A percentile compares a stretch with the other conserved stretches of the same genome.
These are phyloP conservation scores for Cephalopachus bancanus DNA, from an alignment of 2,797 vertebrate genomes.

Conservation along the genomic window DNA sequence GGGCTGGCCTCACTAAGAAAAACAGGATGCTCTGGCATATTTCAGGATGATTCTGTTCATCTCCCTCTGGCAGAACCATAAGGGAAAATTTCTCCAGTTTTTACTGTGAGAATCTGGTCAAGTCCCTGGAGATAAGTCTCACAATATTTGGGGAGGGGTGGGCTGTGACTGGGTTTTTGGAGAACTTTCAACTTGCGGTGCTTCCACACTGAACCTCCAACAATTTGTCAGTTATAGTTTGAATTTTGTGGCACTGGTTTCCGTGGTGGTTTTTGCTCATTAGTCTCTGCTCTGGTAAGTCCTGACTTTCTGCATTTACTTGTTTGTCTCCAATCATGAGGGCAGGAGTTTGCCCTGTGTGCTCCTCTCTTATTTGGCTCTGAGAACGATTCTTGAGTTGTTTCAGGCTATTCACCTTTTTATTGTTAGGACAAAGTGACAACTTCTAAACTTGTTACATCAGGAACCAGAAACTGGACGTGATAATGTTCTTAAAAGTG, in stretches of 20 bases:
- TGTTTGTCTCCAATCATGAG: not conserved
- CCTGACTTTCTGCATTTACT: too few relatives aligned
- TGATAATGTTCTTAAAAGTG: conserved; percentile 47
- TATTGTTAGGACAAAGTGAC: not conserved
- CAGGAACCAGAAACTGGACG: not conserved
- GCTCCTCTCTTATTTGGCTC: not conserved
- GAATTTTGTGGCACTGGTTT: not conserved
- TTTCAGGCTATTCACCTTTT: not conserved
- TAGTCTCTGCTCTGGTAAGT: not conserved
- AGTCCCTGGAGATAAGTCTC: not conserved
- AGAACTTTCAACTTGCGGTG: not conserved
- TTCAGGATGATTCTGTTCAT: not conserved
- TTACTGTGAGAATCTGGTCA: not conserved
- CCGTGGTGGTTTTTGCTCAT: not conserved
- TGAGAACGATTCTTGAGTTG: not conserved
- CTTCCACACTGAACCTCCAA: not conserved
- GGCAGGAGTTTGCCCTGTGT: not conserved
- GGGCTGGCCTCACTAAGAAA: not conserved
- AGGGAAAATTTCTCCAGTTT: not conserved
- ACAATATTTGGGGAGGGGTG: not conserved
- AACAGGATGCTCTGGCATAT: not conserved
- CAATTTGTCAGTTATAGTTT: not conserved
- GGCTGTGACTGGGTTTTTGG: not conserved
- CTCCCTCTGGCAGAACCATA: not conserved
- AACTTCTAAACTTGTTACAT: not conserved